These are phyloP conservation scores for Chionomys nivalis DNA, from an alignment of 2,113 vertebrate genomes.

Conservation along the genomic window DNA sequence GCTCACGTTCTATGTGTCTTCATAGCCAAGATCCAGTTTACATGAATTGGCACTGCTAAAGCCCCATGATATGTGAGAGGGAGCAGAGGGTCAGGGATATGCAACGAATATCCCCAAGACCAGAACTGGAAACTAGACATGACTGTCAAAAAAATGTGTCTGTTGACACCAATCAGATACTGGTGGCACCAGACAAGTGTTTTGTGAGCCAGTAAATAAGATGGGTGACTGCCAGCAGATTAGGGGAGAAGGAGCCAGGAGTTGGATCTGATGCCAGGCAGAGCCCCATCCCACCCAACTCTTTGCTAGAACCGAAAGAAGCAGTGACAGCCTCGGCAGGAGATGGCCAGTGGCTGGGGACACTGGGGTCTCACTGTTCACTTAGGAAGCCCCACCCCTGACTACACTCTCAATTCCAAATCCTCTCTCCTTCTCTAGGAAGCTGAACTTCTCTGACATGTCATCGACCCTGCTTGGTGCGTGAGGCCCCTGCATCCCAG, in stretches of 20 bases:
- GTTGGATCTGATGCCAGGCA: neutral
- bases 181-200: accelerated
- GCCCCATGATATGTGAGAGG: neutral
- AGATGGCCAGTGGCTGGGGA: neutral
- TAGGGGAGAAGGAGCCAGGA: neutral
- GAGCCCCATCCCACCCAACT: neutral
- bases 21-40: neutral
- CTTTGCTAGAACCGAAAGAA: neutral
- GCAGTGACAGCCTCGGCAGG: neutral
- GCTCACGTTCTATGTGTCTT: neutral
- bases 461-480: neutral
- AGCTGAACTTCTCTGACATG: neutral
- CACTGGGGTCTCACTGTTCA: neutral
- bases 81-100: neutral
- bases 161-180: neutral
- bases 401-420: neutral
- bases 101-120: neutral
- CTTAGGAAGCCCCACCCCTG: neutral
- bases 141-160: neutral
- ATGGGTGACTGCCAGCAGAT: too few relatives aligned
- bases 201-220: neutral
- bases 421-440: conserved; percentile 38
- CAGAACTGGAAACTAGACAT: neutral
- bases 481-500: neutral
- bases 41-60: neutral